A percentile compares a stretch with the other conserved stretches of the same genome.
phyloP scores from a whole-genome alignment of 2,797 vertebrate species.

The Discoglossus pictus region DNA sequence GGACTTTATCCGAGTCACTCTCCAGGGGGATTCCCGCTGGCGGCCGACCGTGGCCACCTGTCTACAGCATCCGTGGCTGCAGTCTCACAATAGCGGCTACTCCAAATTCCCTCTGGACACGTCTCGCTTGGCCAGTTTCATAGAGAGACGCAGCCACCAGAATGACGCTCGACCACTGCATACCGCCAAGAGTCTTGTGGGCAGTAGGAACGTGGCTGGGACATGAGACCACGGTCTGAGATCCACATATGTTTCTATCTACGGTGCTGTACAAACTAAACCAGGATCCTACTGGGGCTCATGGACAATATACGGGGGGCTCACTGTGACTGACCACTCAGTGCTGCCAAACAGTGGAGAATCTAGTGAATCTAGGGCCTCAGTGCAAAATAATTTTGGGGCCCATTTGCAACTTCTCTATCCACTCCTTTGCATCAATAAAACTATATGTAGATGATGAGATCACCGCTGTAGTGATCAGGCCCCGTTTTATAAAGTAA shows the following conservation, averaged over 20 bases:
- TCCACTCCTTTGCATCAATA: no score
- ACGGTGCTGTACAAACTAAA: no score
- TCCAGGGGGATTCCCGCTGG: slow-evolving; percentile 90
- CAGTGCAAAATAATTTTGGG: no score
- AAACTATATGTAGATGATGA: no score
- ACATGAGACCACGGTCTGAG: slow-evolving; percentile 14
- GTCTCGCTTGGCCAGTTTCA: slow-evolving; percentile 85
- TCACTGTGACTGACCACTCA: no score
- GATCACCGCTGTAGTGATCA: no score
- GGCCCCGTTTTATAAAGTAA: no score
- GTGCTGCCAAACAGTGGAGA: no score
- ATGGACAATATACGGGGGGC: no score
- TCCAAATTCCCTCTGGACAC: slow-evolving; percentile 92
- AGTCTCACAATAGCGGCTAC: slow-evolving; percentile 84
- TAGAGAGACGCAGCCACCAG: slow-evolving; percentile 90
- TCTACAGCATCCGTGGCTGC: slow-evolving; percentile 93
- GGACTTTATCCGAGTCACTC: slow-evolving; percentile 85
- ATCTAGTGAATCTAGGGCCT: no score
- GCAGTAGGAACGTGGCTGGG: slow-evolving; percentile 76
- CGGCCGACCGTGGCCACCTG: slow-evolving; percentile 86
- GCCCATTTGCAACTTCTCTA: no score
- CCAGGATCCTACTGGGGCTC: no score
- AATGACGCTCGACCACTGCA: slow-evolving; percentile 86
- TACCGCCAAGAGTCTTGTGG: slow-evolving; percentile 88
- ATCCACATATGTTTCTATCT: background rate